phyloP scores from a whole-genome alignment of 2,797 vertebrate genomes.

The Lithobates pipiens region DNA sequence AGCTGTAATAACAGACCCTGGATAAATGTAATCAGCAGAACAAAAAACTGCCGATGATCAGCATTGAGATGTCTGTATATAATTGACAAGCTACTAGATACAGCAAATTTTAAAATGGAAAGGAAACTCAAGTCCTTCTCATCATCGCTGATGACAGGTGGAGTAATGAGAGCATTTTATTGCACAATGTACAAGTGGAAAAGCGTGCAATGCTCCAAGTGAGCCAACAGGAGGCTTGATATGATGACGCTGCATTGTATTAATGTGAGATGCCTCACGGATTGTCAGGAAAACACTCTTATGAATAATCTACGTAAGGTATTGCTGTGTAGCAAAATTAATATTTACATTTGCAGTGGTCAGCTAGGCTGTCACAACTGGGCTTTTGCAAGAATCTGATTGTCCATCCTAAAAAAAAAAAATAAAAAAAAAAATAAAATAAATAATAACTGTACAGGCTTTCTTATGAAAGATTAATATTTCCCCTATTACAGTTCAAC shows the following conservation, averaged over 20 bases:
- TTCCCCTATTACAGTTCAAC: no score
- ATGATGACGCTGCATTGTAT: constrained; percentile 50
- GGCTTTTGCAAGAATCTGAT: no score
- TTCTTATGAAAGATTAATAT: neutral
- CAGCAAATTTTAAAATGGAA: constrained; percentile 63
- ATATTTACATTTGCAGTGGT: neutral
- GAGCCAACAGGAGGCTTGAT: constrained; percentile 29
- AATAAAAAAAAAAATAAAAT: no score
- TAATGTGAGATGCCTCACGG: constrained; percentile 18
- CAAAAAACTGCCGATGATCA: constrained; percentile 43
- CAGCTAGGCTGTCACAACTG: no score
- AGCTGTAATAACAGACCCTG: constrained; percentile 55
- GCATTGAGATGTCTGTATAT: constrained; percentile 50
- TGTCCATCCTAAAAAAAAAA: neutral
- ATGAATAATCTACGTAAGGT: neutral
- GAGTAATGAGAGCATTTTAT: constrained; percentile 16
- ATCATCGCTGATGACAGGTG: constrained; percentile 39
- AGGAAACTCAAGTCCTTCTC: constrained; percentile 58
- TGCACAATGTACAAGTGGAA: constrained; percentile 48
- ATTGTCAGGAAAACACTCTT: constrained; percentile 18
- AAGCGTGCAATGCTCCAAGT: constrained; percentile 26
- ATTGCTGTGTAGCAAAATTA: neutral
- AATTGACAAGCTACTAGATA: constrained; percentile 60
- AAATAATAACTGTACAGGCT: neutral
- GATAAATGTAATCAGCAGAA: constrained; percentile 63